These are phyloP conservation scores for Aleiodes alternator DNA, from an alignment of 2,888 invertebrate genomes.

Conservation along the genomic window DNA sequence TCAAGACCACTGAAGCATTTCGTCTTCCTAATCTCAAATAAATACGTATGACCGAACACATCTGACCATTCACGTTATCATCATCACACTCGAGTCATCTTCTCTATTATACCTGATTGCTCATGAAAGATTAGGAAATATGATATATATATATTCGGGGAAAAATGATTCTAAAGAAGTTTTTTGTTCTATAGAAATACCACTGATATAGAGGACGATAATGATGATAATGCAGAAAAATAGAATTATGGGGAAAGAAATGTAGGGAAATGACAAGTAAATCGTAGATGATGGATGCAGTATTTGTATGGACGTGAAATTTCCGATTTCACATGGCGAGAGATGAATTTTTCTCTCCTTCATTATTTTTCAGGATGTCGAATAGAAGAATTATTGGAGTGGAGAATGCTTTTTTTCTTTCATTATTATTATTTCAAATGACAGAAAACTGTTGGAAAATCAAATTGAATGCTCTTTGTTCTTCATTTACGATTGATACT, in stretches of 20 bases:
- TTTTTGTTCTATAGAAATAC: background rate
- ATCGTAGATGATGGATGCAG: constrained; percentile 8
- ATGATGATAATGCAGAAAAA: constrained; percentile 15
- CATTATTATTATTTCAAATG: too few species aligned
- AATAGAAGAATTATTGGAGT: too few species aligned
- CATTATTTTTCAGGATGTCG: too few species aligned
- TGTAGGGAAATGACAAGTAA: constrained; percentile 4
- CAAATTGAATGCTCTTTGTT: background rate
- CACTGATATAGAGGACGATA: background rate
- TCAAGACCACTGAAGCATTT: constrained; percentile 17
- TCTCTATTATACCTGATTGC: constrained; percentile 51
- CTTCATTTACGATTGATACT: constrained; percentile 20
- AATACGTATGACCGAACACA: constrained; percentile 63
- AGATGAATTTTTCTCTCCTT: too few species aligned
- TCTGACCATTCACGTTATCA: constrained; percentile 69
- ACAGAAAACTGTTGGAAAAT: background rate
- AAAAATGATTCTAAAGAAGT: constrained; percentile 1
- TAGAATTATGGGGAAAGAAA: background rate
- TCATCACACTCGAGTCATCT: constrained; percentile 74
- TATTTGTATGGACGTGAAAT: background rate
- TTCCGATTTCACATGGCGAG: too few species aligned
- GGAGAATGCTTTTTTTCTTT: too few species aligned
- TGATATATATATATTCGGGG: background rate
- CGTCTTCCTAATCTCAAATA: constrained; percentile 28
- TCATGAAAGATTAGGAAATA: background rate